phyloP scores from a whole-genome alignment of 1,140 invertebrate genomes.

The Leucophenga varia region DNA sequence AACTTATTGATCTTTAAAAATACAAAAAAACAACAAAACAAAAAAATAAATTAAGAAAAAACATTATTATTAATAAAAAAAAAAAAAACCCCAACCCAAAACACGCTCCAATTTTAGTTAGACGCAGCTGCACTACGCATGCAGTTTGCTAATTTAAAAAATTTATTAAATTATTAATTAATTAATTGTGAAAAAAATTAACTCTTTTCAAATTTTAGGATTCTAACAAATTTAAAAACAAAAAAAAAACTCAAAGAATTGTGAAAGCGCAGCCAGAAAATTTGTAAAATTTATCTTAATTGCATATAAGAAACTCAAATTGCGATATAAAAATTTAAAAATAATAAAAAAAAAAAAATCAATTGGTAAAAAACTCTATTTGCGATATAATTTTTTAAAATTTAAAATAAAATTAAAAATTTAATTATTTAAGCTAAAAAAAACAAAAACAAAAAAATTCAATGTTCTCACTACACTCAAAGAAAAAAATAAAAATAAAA shows the following conservation, averaged over 20 bases:
- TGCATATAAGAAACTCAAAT: slow-evolving; percentile 50
- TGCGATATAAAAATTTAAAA: slow-evolving; percentile 41
- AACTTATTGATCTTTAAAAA: too few relatives aligned
- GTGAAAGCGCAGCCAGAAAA: slow-evolving; percentile 46
- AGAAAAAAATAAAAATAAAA: slow-evolving; percentile 8
- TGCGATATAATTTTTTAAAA: slow-evolving; percentile 52
- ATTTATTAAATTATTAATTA: slow-evolving; percentile 54
- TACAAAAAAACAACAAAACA: slow-evolving; percentile 20
- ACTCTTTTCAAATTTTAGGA: slow-evolving; percentile 55
- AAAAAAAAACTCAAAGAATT: slow-evolving; percentile 51
- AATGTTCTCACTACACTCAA: slow-evolving; percentile 42
- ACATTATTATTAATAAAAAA: slow-evolving; percentile 50
- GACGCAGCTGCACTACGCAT: slow-evolving; percentile 52
- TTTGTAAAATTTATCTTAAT: slow-evolving; percentile 51
- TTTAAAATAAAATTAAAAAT: slow-evolving; percentile 39
- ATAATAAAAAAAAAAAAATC: slow-evolving; percentile 21
- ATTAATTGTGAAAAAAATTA: slow-evolving; percentile 52
- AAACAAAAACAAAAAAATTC: slow-evolving; percentile 37
- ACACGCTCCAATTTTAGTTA: slow-evolving; percentile 49
- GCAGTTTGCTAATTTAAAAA: slow-evolving; percentile 19
- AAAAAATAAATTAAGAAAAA: slow-evolving; percentile 34
- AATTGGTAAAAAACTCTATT: slow-evolving; percentile 20
- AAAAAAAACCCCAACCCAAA: too few relatives aligned
- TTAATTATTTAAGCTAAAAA: slow-evolving; percentile 45
- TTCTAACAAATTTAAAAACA: slow-evolving; percentile 52